Base-by-base conservation (phyloP, 2,888 invertebrate species). In the Baronia brevicornis region DNA sequence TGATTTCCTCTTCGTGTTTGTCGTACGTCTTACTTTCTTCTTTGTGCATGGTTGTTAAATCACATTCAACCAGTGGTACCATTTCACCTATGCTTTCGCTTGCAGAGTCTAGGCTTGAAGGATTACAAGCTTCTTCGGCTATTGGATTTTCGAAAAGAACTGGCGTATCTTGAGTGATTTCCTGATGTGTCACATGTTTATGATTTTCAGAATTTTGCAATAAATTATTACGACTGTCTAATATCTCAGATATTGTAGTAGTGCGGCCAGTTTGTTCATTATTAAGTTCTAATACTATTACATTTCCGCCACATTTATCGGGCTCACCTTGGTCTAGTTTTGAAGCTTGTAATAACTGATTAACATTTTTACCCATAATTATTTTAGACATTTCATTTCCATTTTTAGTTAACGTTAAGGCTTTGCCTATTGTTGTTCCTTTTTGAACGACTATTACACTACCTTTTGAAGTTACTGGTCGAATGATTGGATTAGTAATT, bases 361-460 rank as follows among this genome's bases (percentile, higher is more conserved):
- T 82, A 6, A 84, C 78, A 46, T 84, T 84, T 48, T 84, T 84
- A 12, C 84, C 79, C 84, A 85, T 84, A 32, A 85, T 79, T 38
- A 84, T 79, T 65, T 85, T 85, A 1, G 84, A 79, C 63, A 84
- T 69, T 39, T 85, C 84, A 37, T 69, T 80, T 5, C 73, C 73
- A 43, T 80, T 84, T 53, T 84, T 85, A 0, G 80, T 65, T 36
- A 85, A 80, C 6, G 78, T 61, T 36, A 85, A 52, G 4, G 82
- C 70, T 60, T 85, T 85, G 24, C 85, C 84, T 51, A 86, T 64
- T 13, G 84, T 63, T 10, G 84, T 72, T 21, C 86, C 86, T 54
- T 88, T 89, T 51, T 87, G 87, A 12, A 89, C 86, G 10, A 89
- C 86, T 44, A 89, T 87, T 11, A 88, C 78, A 52, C 85, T 88